These are phyloP conservation scores for Lobophora halterata DNA, from an alignment of 2,888 invertebrate species.

Conservation along the genomic window DNA sequence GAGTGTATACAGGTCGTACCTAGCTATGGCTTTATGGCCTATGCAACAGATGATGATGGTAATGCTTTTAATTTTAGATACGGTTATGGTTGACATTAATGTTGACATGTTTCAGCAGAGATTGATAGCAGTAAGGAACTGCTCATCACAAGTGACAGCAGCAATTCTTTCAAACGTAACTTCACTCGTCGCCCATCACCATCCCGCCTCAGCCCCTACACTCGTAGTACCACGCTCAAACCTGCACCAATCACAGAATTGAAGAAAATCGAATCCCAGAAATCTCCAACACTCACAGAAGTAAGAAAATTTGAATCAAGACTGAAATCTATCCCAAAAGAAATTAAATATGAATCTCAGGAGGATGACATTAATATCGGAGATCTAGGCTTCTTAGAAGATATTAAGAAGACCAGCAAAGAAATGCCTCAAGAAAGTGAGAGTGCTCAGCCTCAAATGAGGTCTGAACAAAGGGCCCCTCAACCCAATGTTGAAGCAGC, in stretches of 20 bases:
- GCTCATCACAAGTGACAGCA: slow-evolving; percentile 81
- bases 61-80: too few relatives aligned
- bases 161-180: slow-evolving; percentile 56
- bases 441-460: slow-evolving; percentile 7
- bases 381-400: slow-evolving; percentile 53
- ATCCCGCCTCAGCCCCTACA: slow-evolving; percentile 60
- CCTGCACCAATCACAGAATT: slow-evolving; percentile 9
- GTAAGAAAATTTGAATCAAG: slow-evolving; percentile 13
- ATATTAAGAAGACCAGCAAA: slow-evolving; percentile 40
- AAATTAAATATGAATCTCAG: slow-evolving; percentile 32
- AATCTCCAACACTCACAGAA: slow-evolving; percentile 9
- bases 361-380: slow-evolving; percentile 51
- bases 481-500: slow-evolving; percentile 17
- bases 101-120: slow-evolving; percentile 59
- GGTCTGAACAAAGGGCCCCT: slow-evolving; percentile 6
- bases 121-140: slow-evolving; percentile 82
- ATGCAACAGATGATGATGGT: too few relatives aligned
- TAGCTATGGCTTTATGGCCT: too few relatives aligned
- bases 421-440: slow-evolving; percentile 3
- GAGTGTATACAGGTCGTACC: too few relatives aligned
- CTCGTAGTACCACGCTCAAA: slow-evolving; percentile 21
- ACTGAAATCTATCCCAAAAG: slow-evolving; percentile 23
- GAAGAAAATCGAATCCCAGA: slow-evolving; percentile 14
- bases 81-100: background rate
- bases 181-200: slow-evolving; percentile 61